Percentiles rank a stretch among this genome's conserved stretches.
These are phyloP conservation scores for Euplexia lucipara DNA, from an alignment of 2,888 invertebrate species.

Conservation along the genomic window DNA sequence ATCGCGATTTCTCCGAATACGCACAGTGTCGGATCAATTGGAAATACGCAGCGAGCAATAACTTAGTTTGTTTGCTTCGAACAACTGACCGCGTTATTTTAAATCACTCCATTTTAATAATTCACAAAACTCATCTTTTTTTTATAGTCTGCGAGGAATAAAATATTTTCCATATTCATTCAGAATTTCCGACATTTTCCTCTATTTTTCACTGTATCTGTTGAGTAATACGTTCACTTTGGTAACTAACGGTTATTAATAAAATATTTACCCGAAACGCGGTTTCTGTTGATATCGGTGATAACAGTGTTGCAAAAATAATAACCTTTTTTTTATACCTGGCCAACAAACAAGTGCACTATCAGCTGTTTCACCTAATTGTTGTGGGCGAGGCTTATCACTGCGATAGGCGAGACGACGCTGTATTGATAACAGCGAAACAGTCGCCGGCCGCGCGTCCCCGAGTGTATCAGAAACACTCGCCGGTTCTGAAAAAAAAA, in stretches of 20 bases:
- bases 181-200: neutral
- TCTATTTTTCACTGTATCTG: neutral
- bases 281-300: constrained; percentile 9
- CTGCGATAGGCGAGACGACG: constrained; percentile 77
- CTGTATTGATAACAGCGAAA: constrained; percentile 76
- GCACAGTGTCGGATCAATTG: constrained; percentile 10
- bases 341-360: constrained; percentile 59
- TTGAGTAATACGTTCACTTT: neutral
- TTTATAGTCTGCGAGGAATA: neutral
- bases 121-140: neutral
- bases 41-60: constrained; percentile 10
- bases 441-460: constrained; percentile 77
- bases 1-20: constrained; percentile 39
- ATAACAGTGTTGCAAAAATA: constrained; percentile 46
- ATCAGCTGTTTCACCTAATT: constrained; percentile 84
- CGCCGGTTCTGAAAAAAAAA: constrained; percentile 65
- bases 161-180: constrained; percentile 6
- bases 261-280: constrained; percentile 22
- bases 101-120: constrained; percentile 23
- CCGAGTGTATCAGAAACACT: constrained; percentile 73
- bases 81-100: constrained; percentile 18
- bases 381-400: constrained; percentile 85
- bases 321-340: constrained; percentile 44
- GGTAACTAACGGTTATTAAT: constrained; percentile 4
- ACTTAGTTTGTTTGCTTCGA: constrained; percentile 30